A percentile compares a stretch with the other conserved stretches of the same genome.
These are phyloP conservation scores for Acanthosepion esculentum DNA, from an alignment of 2,888 invertebrate species.

Conservation along the genomic window DNA sequence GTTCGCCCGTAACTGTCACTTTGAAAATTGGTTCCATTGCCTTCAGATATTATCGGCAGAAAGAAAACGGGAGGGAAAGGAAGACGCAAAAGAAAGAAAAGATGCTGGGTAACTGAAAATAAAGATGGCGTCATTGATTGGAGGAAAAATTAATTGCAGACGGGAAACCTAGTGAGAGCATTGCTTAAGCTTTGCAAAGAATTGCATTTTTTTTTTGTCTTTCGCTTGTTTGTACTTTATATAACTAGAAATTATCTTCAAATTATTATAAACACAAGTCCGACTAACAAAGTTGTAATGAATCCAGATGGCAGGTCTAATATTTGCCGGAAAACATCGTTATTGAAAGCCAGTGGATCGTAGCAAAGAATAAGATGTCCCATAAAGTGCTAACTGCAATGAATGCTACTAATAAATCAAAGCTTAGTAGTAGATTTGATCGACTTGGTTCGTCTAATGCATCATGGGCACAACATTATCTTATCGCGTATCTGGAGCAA, in stretches of 20 bases:
- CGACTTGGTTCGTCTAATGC: neutral
- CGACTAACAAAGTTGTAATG: slow-evolving; percentile 2
- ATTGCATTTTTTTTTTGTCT: too few species aligned
- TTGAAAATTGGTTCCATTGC: slow-evolving; percentile 33
- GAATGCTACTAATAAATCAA: neutral
- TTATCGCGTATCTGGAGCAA: neutral
- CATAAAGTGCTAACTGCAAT: neutral
- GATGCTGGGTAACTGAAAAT: neutral
- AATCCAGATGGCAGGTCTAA: neutral
- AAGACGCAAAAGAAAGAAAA: neutral
- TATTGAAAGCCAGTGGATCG: neutral
- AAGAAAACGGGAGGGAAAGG: neutral
- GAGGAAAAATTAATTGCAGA: too few species aligned
- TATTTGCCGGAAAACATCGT: neutral
- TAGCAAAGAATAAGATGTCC: neutral
- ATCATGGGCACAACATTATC: neutral
- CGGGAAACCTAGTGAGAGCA: too few species aligned
- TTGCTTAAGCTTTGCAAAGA: too few species aligned
- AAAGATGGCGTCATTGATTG: neutral
- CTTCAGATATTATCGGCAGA: neutral
- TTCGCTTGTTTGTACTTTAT: too few species aligned
- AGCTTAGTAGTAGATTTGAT: neutral
- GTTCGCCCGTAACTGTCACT: slow-evolving; percentile 33
- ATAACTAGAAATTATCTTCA: neutral
- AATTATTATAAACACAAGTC: neutral